These are phyloP conservation scores for Cryptotermes secundus DNA, from an alignment of 1,140 invertebrate genomes.

Conservation along the genomic window DNA sequence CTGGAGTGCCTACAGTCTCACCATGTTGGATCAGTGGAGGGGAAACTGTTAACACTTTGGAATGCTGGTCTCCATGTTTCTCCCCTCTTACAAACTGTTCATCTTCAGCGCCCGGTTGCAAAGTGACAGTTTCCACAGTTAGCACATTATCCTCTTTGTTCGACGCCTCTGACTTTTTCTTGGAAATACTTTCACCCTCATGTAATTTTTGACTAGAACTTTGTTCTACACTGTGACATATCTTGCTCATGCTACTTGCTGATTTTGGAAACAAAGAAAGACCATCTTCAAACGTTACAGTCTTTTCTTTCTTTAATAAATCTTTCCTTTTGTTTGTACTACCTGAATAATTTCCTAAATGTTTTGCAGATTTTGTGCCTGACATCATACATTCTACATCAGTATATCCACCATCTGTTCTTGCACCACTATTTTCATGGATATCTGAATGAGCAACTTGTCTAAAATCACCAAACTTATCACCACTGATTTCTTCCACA, in stretches of 20 bases:
- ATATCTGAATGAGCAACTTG: too few species aligned
- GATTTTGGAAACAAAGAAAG: not conserved
- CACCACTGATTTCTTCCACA: not conserved
- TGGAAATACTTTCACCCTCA: not conserved
- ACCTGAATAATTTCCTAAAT: not conserved
- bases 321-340: not conserved
- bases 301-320: not conserved
- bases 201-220: not conserved
- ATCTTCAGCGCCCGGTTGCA: not conserved
- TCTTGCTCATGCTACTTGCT: not conserved
- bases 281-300: conserved; percentile 5
- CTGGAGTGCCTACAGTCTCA: not conserved
- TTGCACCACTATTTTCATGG: not conserved
- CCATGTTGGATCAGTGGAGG: not conserved
- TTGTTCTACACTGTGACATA: not conserved
- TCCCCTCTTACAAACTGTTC: not conserved
- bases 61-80: not conserved
- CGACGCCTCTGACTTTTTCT: not conserved
- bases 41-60: not conserved
- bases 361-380: not conserved
- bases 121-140: not conserved
- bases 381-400: not conserved
- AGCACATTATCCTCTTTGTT: not conserved
- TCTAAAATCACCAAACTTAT: not conserved
- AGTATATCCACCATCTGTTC: not conserved